Conservation (phyloP, 2,113 vertebrate species). For the Pterophyllum scalare region DNA sequence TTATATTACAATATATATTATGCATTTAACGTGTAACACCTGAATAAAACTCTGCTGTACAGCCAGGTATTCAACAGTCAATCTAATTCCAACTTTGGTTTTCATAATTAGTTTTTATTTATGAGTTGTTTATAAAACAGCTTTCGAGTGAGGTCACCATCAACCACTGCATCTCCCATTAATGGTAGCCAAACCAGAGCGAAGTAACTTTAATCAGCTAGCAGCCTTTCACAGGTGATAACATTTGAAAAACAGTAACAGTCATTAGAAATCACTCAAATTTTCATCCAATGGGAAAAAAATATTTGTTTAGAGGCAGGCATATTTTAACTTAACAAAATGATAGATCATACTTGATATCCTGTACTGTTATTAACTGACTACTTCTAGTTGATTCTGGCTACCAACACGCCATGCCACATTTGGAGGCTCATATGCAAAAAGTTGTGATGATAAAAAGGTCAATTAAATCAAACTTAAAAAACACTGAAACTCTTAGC, state of each 20-base stretch:
- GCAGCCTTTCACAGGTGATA: conserved; percentile 6
- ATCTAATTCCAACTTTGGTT: conserved; percentile 24
- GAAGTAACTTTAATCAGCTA: conserved; percentile 32
- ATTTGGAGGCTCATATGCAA: conserved; percentile 6
- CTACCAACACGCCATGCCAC: conserved; percentile 30
- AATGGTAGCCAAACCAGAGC: conserved; percentile 39
- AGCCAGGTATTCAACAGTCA: conserved; percentile 19
- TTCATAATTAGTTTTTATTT: conserved; percentile 51
- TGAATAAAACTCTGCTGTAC: neutral
- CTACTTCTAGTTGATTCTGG: conserved; percentile 13
- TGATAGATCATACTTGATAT: conserved; percentile 6
- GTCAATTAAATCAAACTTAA: conserved; percentile 9
- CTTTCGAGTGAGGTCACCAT: conserved; percentile 8
- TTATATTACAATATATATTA: conserved; percentile 9
- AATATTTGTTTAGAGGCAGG: neutral
- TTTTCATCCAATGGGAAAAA: neutral
- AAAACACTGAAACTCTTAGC: conserved; percentile 17
- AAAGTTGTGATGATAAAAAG: conserved; percentile 26
- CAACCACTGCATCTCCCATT: conserved; percentile 18
- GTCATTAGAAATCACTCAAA: neutral
- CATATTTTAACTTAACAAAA: conserved; percentile 24
- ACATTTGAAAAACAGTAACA: conserved; percentile 7
- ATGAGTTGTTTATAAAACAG: conserved; percentile 30
- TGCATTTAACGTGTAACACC: neutral
- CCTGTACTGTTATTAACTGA: conserved; percentile 12